Evolutionary conservation across 2,113 vertebrate species (phyloP), one percentile per base, ranked within the genome.

Genomic region (Stictonetta naevosa): DNA sequence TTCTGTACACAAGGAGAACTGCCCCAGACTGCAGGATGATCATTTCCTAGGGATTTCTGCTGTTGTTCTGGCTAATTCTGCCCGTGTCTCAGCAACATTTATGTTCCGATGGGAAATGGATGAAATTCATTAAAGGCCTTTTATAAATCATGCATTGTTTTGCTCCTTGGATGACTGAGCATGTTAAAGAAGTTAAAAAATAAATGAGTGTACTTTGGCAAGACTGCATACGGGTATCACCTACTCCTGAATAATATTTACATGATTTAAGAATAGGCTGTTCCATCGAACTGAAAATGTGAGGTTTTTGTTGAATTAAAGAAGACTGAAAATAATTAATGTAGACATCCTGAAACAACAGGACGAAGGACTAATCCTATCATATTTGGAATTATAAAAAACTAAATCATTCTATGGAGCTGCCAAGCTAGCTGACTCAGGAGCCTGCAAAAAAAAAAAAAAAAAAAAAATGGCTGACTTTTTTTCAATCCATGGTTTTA

Each of bases 291-390:
- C 73, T 50, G 69, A 85, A 96, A 96, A 95, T 56, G 63, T 36
- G 86, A 88, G 55, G 38, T 97, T 95, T 94, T 36, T 82, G 48
- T 84, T 66, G 93, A 82, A 94, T 93, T 91, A 92, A 92, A 95
- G 38, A 74, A 89, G 52, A 73, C 25, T 62, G 56, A 90, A 96
- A 97, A 88, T 80, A 92, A 94, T 96, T 92, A 93, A 96, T 56
- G 52, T 46, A 60, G 81, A 71, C 77, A 85, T 69, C 62, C 42
- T 64, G 86, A 93, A 95, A 88, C 50, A 86, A 93, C 79, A 82
- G 88, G 74, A 95, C 76, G 85, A 95, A 93, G 82, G 63, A 74
- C 73, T 92, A 95, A 95, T 91, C 48, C 87, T 74, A 56, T 71
- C 17, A 18, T 14, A 93, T 52, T 86, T 88, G 40, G 77, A 90